Evolutionary conservation across 2,888 invertebrate genomes (phyloP), one percentile per base, ranked within the genome.

Genomic region (Trachelus tabidus): DNA sequence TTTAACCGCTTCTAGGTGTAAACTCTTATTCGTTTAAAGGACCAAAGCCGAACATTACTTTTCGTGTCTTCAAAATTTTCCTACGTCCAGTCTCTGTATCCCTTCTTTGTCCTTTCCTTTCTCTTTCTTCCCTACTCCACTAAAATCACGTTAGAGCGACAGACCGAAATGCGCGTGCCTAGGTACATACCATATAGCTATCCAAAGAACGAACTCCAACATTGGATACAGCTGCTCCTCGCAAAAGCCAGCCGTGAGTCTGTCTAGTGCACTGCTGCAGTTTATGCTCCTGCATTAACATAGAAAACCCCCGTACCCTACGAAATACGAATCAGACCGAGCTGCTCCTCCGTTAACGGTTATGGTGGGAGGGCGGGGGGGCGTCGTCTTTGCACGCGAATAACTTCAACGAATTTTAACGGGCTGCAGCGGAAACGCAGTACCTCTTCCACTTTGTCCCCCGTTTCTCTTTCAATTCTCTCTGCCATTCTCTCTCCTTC

Each of bases 231-330:
- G 87, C 88, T 88, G 88, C 82, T 85, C 82, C 86, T 82, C 73
- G 71, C 71, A 33, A 81, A 80, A 82, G 80, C 75, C 78, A 76
- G 75, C 79, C 68, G 77, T 78, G 84, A 80, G 83, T 82, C 81
- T 85, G 83, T 83, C 81, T 85, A 83, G 81, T 79, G 80, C 73
- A 69, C 68, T 35, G 15, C 68, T 69, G 75, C 79, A 76, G 83
- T 89, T 89, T 89, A 89, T 87, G 85, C 76, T 76, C 69, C 80
- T 76, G 81, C 86, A 89, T 89, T 89, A 89, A 88, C 88, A 88
- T 88, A 87, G 86, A 87, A 84, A 85, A 81, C 79, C 77, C 78
- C 76, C 37, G 73, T 77, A 30, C 35, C 80, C 80, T 78, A 82
- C 79, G 81, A 84, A 86, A 87, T 88, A 88, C 87, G 86, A 86